Evolutionary conservation across 2,113 vertebrate genomes (phyloP).

Genomic region (Dicerorhinus sumatrensis): DNA sequence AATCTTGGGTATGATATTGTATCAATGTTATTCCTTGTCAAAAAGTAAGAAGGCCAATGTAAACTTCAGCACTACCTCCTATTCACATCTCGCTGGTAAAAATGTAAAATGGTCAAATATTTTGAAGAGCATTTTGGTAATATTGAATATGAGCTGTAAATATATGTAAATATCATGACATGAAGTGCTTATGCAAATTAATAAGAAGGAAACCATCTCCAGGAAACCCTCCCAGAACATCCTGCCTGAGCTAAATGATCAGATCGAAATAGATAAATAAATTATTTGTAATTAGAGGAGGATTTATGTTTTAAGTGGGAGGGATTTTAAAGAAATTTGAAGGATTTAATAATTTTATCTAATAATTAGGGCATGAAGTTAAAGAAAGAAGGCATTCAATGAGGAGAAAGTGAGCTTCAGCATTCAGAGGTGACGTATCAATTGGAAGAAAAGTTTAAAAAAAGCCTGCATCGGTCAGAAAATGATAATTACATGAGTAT

Average conservation of each 20-base stretch:
- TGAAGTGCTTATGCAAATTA: neutral
- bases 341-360: constrained; percentile 12
- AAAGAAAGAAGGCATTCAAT: neutral
- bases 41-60: neutral
- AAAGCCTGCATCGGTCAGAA: neutral
- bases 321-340: neutral
- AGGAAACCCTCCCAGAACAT: neutral
- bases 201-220: neutral
- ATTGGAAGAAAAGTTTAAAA: neutral
- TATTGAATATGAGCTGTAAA: neutral
- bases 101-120: neutral
- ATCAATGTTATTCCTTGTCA: neutral
- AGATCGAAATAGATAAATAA: neutral
- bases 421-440: neutral
- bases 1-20: neutral
- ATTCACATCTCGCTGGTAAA: neutral
- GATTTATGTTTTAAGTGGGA: neutral
- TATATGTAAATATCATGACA: neutral
- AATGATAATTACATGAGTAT: neutral
- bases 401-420: neutral
- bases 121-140: neutral
- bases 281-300: neutral
- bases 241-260: neutral
- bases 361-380: neutral
- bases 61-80: neutral